phyloP scores from a whole-genome alignment of 2,888 invertebrate genomes.

The Cordilura impudica region DNA sequence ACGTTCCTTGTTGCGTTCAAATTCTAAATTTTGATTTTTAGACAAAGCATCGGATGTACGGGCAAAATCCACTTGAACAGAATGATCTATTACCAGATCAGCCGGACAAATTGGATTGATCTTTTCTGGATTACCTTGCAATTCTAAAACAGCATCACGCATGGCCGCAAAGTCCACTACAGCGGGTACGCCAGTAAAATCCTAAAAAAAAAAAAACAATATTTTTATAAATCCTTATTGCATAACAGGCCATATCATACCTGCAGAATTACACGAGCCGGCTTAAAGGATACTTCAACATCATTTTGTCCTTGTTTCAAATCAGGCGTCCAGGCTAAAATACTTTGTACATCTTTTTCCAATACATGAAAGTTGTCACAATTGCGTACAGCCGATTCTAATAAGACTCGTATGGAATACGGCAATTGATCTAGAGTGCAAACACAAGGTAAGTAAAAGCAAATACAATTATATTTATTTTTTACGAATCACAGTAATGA shows the following conservation, averaged over 20 bases:
- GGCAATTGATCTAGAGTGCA: constrained; percentile 86
- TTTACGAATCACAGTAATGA: background rate
- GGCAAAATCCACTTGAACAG: constrained; percentile 96
- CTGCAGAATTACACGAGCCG: constrained; percentile 96
- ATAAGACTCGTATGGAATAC: constrained; percentile 92
- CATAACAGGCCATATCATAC: too few relatives aligned
- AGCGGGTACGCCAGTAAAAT: constrained; percentile 97
- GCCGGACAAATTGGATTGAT: constrained; percentile 99
- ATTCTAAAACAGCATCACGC: constrained; percentile 93
- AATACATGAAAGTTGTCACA: constrained; percentile 96
- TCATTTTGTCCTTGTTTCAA: constrained; percentile 78
- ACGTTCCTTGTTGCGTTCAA: constrained; percentile 95
- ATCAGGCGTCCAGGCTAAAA: constrained; percentile 89
- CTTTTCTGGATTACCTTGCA: constrained; percentile 93
- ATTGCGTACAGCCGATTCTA: constrained; percentile 97
- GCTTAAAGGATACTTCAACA: constrained; percentile 97
- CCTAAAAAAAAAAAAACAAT: constrained; percentile 79
- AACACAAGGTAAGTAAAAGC: too few relatives aligned
- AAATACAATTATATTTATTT: background rate
- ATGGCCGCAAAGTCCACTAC: constrained; percentile 99
- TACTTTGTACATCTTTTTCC: constrained; percentile 90
- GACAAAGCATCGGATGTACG: constrained; percentile 90
- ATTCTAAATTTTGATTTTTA: constrained; percentile 96
- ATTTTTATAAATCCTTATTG: too few relatives aligned
- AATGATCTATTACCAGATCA: constrained; percentile 98